Conservation (phyloP, 2,113 vertebrate species). For the Datnioides undecimradiatus region DNA sequence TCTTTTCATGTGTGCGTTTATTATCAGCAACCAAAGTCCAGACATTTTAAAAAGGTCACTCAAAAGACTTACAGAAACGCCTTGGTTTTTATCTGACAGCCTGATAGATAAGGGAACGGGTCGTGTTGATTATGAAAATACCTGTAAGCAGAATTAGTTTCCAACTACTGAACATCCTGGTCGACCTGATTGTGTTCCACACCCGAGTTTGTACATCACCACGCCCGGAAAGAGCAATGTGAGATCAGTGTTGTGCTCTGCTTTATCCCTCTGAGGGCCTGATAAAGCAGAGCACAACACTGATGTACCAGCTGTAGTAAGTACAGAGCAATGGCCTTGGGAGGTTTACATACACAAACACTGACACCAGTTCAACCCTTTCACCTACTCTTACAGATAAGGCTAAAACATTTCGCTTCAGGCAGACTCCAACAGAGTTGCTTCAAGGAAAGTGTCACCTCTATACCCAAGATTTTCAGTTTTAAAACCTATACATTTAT, state of each 20-base stretch:
- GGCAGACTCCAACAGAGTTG: background rate
- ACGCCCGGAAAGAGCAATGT: conserved; percentile 10
- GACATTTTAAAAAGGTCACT: conserved; percentile 3
- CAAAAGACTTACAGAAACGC: background rate
- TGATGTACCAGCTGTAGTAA: background rate
- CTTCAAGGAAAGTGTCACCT: no score
- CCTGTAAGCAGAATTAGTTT: background rate
- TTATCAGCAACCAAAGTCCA: conserved; percentile 55
- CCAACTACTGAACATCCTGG: conserved; percentile 4
- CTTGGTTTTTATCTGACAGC: conserved; percentile 12
- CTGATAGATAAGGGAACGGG: conserved; percentile 22
- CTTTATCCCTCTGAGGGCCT: conserved; percentile 6
- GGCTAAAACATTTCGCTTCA: background rate
- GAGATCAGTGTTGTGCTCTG: background rate
- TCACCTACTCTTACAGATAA: background rate
- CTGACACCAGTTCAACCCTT: background rate
- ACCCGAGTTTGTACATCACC: conserved; percentile 20
- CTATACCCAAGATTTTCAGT: no score
- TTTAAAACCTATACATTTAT: no score
- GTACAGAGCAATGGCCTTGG: background rate
- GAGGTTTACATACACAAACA: conserved; percentile 19
- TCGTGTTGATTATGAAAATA: background rate
- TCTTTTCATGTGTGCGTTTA: background rate
- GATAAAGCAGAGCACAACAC: no score
- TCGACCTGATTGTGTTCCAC: conserved; percentile 19